Conservation (phyloP, 1,140 invertebrate species). For the Aporrectodea caliginosa region DNA sequence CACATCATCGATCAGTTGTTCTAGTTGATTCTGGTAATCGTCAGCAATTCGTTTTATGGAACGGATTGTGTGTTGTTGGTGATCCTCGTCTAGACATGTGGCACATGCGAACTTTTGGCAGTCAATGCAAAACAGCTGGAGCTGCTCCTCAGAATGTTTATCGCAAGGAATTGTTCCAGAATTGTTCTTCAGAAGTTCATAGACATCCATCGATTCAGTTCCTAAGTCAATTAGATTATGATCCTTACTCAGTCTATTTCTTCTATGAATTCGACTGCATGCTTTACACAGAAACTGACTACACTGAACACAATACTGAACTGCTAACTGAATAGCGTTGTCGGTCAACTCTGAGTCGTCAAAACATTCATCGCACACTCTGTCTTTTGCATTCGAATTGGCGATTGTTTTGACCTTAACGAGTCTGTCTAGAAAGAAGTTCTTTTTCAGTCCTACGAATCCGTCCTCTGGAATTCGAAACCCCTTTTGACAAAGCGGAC, state of each 20-base stretch:
- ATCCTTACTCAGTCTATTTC: background rate
- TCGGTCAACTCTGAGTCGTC: too few relatives aligned
- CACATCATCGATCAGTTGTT: background rate
- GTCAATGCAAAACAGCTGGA: background rate
- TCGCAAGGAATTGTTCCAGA: background rate
- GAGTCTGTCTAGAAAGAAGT: background rate
- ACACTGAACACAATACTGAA: background rate
- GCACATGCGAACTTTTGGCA: background rate
- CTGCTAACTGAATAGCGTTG: too few relatives aligned
- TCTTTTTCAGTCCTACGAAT: background rate
- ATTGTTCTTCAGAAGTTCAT: too few relatives aligned
- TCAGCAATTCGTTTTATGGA: background rate
- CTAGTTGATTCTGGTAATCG: background rate
- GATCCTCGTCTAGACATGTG: background rate
- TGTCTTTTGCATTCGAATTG: background rate
- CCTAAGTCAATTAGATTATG: background rate
- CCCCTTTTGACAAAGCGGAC: background rate
- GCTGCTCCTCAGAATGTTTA: background rate
- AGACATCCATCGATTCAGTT: too few relatives aligned
- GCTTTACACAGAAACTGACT: background rate
- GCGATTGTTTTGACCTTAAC: background rate
- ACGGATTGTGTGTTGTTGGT: background rate
- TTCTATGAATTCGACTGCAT: background rate
- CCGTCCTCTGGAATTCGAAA: background rate
- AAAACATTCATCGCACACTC: background rate